Evolutionary conservation across 2,797 vertebrate genomes (phyloP).

Genomic region (Danio aesculapii): DNA sequence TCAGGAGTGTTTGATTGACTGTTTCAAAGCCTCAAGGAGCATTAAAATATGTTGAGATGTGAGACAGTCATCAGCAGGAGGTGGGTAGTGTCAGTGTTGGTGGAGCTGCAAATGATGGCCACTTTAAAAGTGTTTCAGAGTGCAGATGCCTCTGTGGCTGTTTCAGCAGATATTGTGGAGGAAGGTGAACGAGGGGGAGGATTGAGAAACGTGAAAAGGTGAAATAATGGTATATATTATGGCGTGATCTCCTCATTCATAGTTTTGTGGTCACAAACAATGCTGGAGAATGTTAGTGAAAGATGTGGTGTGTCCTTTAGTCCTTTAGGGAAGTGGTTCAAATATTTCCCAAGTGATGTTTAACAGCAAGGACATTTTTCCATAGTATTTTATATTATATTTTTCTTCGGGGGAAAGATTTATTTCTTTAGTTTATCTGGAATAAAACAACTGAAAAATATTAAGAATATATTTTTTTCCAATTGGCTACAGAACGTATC

Average conservation of each 20-base stretch:
- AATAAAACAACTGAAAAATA: too few species aligned
- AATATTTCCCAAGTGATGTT: too few species aligned
- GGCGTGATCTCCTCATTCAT: background rate
- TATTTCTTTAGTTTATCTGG: too few species aligned
- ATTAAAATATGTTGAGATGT: constrained; percentile 6
- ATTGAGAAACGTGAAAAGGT: constrained; percentile 16
- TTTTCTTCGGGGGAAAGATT: too few species aligned
- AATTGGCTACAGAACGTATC: too few species aligned
- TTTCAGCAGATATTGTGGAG: constrained; percentile 19
- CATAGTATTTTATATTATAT: too few species aligned
- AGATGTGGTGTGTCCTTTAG: background rate
- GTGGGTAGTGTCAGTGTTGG: constrained; percentile 25
- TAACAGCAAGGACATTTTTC: too few species aligned
- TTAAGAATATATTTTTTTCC: too few species aligned
- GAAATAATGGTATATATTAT: background rate
- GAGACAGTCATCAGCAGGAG: background rate
- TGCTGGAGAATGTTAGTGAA: background rate
- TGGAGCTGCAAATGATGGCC: constrained; percentile 13
- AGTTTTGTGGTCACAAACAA: background rate
- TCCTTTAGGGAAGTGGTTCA: background rate
- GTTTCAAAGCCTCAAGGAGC: constrained; percentile 6
- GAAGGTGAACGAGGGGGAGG: constrained; percentile 6
- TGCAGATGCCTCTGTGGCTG: constrained; percentile 15
- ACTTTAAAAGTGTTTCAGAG: constrained; percentile 17
- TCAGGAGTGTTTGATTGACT: background rate